These are phyloP conservation scores for Cephus rjabovi DNA, from an alignment of 2,888 invertebrate species.

Conservation along the genomic window DNA sequence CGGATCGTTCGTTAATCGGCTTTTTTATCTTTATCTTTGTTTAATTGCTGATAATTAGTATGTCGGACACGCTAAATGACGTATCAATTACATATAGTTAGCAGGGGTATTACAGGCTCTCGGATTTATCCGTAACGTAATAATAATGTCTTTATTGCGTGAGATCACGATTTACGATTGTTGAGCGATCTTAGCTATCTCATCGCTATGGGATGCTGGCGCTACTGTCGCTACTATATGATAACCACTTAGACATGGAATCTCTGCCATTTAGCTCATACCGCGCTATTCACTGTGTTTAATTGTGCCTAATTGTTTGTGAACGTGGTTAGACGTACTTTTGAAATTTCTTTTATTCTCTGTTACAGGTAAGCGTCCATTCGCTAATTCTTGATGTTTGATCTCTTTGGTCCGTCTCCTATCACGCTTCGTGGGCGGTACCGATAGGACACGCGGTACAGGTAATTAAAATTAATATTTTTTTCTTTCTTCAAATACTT, in stretches of 20 bases:
- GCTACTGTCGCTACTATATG: not conserved
- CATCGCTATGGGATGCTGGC: not conserved
- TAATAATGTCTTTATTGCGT: not conserved
- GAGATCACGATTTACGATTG: not conserved
- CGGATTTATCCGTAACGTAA: not conserved
- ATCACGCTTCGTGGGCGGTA: not conserved
- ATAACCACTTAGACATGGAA: not conserved
- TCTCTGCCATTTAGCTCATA: not conserved
- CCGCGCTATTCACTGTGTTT: not conserved
- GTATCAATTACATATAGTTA: not conserved
- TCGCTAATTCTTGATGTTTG: not conserved
- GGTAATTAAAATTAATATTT: not conserved
- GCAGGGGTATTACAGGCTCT: not conserved
- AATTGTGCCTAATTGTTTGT: not conserved
- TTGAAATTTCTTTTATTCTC: not conserved
- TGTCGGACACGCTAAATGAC: not conserved
- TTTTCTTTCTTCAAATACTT: not conserved
- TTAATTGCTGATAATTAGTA: not conserved
- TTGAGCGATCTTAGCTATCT: not conserved
- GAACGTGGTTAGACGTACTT: not conserved
- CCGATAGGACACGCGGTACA: not conserved
- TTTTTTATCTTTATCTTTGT: not conserved
- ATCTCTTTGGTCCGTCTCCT: not conserved
- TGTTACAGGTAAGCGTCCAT: not conserved
- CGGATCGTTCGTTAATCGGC: not conserved